A percentile compares a stretch with the other conserved stretches of the same genome.
These are phyloP conservation scores for Heliconius eleuchia DNA, from an alignment of 1,140 invertebrate species.

Conservation along the genomic window DNA sequence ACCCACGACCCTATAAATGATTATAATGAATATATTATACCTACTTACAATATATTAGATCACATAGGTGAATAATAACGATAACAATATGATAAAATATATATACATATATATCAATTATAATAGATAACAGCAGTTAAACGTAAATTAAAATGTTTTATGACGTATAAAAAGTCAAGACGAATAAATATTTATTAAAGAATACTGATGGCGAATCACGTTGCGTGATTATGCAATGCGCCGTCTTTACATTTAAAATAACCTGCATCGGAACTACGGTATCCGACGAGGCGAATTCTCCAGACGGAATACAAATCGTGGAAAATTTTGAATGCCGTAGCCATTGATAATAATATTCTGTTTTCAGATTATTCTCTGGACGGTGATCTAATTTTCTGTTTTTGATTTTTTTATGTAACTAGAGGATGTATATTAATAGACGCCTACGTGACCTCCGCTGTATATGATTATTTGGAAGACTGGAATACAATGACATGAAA, in stretches of 20 bases:
- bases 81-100: too few species aligned
- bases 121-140: constrained; percentile 14
- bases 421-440: constrained; percentile 31
- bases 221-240: constrained; percentile 76
- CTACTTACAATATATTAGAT: too few species aligned
- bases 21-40: too few species aligned
- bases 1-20: not conserved
- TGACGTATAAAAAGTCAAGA: constrained; percentile 47
- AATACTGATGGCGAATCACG: constrained; percentile 76
- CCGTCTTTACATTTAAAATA: constrained; percentile 77
- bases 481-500: not conserved
- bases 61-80: too few species aligned
- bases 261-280: constrained; percentile 73
- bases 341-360: constrained; percentile 66
- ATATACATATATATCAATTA: not conserved
- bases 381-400: constrained; percentile 44
- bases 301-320: constrained; percentile 77
- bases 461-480: constrained; percentile 1
- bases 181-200: constrained; percentile 75
- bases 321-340: constrained; percentile 73
- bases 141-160: constrained; percentile 10
- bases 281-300: constrained; percentile 70
- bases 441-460: constrained; percentile 28
- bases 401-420: constrained; percentile 38
- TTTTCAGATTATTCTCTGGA: constrained; percentile 53